These are phyloP conservation scores for Acanthosoma haemorrhoidale DNA, from an alignment of 2,888 invertebrate genomes.

Conservation along the genomic window DNA sequence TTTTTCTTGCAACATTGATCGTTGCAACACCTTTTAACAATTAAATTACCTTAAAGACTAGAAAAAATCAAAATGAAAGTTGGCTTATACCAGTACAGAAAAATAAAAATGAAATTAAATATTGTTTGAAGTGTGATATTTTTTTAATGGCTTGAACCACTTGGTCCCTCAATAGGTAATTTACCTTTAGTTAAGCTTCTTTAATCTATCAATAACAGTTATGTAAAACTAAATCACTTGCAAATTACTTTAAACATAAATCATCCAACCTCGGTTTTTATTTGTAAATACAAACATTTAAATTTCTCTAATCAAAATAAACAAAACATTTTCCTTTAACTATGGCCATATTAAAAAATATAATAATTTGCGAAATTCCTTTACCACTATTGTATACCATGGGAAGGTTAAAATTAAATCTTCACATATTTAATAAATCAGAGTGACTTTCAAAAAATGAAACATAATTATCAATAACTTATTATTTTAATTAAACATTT, in stretches of 20 bases:
- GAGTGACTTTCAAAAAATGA: not conserved
- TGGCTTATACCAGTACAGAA: not conserved
- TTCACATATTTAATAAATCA: not conserved
- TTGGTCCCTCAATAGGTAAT: constrained; percentile 28
- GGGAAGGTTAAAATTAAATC: too few relatives aligned
- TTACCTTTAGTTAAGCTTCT: constrained; percentile 4
- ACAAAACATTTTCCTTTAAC: not conserved
- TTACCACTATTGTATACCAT: too few relatives aligned
- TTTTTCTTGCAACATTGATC: not conserved
- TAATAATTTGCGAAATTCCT: too few relatives aligned
- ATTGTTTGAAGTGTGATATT: not conserved
- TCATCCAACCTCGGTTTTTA: not conserved
- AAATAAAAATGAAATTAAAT: not conserved
- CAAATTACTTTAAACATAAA: not conserved
- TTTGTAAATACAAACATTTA: not conserved
- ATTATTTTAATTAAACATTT: not conserved
- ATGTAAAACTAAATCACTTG: not conserved
- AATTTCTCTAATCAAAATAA: not conserved
- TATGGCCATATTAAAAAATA: not conserved
- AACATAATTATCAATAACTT: not conserved
- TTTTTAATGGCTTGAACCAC: constrained; percentile 19
- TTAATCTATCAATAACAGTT: not conserved
- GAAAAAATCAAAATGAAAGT: constrained; percentile 3
- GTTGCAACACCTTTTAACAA: not conserved
- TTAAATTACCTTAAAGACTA: constrained; percentile 24